Evolutionary conservation across 1,140 invertebrate genomes (phyloP).

Genomic region (Drosophila littoralis): DNA sequence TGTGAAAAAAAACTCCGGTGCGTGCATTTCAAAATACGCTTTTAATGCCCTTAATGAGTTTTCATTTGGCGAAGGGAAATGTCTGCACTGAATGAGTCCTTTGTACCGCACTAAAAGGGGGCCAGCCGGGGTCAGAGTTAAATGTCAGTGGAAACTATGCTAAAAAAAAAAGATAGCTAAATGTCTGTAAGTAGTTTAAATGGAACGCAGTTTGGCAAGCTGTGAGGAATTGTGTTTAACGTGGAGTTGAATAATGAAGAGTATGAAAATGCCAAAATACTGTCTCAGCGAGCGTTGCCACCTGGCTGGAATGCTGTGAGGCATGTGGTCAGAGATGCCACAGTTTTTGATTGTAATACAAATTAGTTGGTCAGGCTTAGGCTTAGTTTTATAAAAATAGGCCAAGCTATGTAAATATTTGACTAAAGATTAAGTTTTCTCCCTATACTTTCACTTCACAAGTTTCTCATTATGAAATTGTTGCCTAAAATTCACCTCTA

Average conservation of each 20-base stretch:
- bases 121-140: neutral
- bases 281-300: no score
- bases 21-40: conserved; percentile 65
- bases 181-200: conserved; percentile 20
- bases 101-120: conserved; percentile 4
- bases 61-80: conserved; percentile 43
- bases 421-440: no score
- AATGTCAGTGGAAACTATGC: conserved; percentile 25
- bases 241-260: neutral
- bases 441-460: no score
- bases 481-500: no score
- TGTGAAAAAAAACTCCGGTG: conserved; percentile 44
- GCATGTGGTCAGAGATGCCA: no score
- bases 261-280: no score
- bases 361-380: no score
- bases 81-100: conserved; percentile 26
- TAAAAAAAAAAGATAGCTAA: conserved; percentile 5
- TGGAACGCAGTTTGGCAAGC: neutral
- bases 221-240: neutral
- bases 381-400: no score
- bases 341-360: no score
- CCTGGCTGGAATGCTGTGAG: no score
- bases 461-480: no score
- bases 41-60: conserved; percentile 78
- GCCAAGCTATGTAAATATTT: no score